Conservation (phyloP, 2,797 vertebrate species). For the Myiotriccus ornatus region DNA sequence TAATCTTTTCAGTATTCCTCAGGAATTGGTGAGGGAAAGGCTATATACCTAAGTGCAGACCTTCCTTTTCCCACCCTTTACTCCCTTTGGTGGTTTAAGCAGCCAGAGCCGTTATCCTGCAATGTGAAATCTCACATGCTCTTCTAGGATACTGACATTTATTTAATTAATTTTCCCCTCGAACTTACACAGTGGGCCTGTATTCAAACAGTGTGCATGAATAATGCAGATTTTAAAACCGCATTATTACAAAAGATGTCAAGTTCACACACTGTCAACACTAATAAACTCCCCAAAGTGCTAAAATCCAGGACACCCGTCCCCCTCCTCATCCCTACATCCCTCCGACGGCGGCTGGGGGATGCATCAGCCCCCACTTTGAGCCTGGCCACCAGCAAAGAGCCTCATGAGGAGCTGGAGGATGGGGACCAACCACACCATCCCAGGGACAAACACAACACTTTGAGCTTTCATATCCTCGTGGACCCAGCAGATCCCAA, state of each 20-base stretch:
- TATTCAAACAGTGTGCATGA: conserved; percentile 55
- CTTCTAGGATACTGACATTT: conserved; percentile 57
- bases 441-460: neutral
- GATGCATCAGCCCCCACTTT: neutral
- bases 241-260: conserved; percentile 73
- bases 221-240: conserved; percentile 70
- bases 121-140: conserved; percentile 34
- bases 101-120: conserved; percentile 8
- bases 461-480: neutral
- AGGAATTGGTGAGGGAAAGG: neutral
- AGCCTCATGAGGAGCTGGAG: neutral
- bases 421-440: accelerated
- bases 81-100: conserved; percentile 3
- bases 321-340: neutral
- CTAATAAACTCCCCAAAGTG: conserved; percentile 69
- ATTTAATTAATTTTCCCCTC: conserved; percentile 69
- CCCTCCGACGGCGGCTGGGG: neutral
- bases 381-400: neutral
- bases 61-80: neutral
- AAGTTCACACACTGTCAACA: conserved; percentile 73
- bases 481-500: neutral
- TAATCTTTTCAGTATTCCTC: neutral
- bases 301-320: conserved; percentile 57
- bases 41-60: neutral
- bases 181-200: conserved; percentile 60